phyloP scores from a whole-genome alignment of 2,113 vertebrate genomes.

The Potamarius usumacintae region DNA sequence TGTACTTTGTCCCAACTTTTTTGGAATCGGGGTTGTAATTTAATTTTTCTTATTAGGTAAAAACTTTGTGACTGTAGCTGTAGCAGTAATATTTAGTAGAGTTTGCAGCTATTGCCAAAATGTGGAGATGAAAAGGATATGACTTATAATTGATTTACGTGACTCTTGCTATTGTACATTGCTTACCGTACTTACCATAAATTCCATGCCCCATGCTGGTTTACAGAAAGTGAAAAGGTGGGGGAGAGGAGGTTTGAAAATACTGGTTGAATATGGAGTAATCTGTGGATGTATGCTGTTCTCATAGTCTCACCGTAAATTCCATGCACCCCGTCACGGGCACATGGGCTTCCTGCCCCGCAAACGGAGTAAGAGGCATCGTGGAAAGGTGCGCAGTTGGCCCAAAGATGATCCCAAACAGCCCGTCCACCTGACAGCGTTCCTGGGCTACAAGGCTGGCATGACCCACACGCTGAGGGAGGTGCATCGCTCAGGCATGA shows the following conservation, averaged over 20 bases:
- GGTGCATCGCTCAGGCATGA: slow-evolving; percentile 92
- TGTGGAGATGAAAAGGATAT: background rate
- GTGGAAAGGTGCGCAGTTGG: slow-evolving; percentile 96
- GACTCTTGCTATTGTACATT: background rate
- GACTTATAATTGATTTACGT: background rate
- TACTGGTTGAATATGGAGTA: background rate
- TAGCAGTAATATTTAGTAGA: background rate
- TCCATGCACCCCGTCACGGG: slow-evolving; percentile 93
- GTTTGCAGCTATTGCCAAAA: background rate
- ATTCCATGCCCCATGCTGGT: too few relatives aligned
- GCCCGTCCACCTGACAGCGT: slow-evolving; percentile 93
- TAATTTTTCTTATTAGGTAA: background rate
- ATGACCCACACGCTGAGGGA: slow-evolving; percentile 98
- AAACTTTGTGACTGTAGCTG: background rate
- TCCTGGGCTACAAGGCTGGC: slow-evolving; percentile 96
- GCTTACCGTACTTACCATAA: background rate
- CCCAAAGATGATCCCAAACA: slow-evolving; percentile 91
- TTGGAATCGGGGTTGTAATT: too few relatives aligned
- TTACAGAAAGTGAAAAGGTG: background rate
- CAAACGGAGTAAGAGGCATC: slow-evolving; percentile 88
- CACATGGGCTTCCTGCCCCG: slow-evolving; percentile 95
- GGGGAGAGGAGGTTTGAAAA: background rate
- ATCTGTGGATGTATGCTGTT: background rate
- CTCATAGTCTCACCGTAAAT: slow-evolving; percentile 93
- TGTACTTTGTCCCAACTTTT: too few relatives aligned